Conservation (phyloP, 2,888 invertebrate genomes). For the Allophyes oxyacanthae region DNA sequence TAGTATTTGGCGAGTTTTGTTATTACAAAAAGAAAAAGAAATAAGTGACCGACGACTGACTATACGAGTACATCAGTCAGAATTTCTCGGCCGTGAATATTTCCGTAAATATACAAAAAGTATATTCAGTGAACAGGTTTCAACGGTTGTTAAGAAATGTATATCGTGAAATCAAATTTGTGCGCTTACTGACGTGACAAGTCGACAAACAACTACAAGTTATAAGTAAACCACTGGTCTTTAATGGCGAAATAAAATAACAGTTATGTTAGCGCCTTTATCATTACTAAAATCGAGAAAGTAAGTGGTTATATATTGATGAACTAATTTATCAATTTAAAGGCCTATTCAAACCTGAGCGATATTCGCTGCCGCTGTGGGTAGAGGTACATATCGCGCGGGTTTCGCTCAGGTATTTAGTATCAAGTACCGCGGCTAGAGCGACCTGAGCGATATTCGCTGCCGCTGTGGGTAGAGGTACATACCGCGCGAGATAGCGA, state of each 20-base stretch:
- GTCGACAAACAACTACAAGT: conserved; percentile 26
- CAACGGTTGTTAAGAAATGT: conserved; percentile 72
- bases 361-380: no score
- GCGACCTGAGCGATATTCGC: no score
- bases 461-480: no score
- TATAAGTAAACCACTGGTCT: conserved; percentile 9
- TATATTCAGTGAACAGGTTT: conserved; percentile 52
- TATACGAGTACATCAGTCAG: conserved; percentile 10
- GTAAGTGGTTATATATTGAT: no score
- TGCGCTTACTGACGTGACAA: conserved; percentile 47
- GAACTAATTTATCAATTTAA: no score
- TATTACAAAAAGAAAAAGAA: conserved; percentile 21
- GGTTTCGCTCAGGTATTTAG: no score
- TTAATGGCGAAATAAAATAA: conserved; percentile 19
- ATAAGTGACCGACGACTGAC: conserved; percentile 25
- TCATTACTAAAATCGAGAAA: no score
- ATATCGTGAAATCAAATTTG: conserved; percentile 74
- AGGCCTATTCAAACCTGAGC: no score
- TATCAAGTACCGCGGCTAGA: no score
- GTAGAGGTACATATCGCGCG: no score
- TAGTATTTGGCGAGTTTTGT: conserved; percentile 24
- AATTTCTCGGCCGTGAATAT: conserved; percentile 52
- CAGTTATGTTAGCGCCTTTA: conserved; percentile 1
- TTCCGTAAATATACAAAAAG: conserved; percentile 46
- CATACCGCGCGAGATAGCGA: no score